These are phyloP conservation scores for Epinephelus awoara DNA, from an alignment of 2,797 vertebrate genomes.

Conservation along the genomic window DNA sequence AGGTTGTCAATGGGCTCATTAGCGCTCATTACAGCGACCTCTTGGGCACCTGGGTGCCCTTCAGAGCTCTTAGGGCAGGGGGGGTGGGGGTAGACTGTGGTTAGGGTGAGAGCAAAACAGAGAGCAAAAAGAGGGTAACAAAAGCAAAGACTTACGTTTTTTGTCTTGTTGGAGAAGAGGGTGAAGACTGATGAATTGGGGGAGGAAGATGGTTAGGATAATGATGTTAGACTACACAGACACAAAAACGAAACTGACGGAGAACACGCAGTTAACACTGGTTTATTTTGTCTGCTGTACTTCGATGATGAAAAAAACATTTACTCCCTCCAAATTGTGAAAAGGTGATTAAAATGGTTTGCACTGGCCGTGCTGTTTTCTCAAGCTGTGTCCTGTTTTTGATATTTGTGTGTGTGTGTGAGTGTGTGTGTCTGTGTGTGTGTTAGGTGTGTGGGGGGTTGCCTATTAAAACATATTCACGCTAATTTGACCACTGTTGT, in stretches of 20 bases:
- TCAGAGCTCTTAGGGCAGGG: slow-evolving; percentile 76
- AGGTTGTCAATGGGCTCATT: slow-evolving; percentile 84
- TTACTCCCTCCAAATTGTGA: background rate
- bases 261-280: background rate
- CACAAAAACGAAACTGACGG: slow-evolving; percentile 10
- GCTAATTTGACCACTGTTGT: too few relatives aligned
- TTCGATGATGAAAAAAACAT: background rate
- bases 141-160: slow-evolving; percentile 40
- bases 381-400: background rate
- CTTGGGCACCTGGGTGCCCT: slow-evolving; percentile 84
- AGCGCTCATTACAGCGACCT: slow-evolving; percentile 80
- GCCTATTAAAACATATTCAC: too few relatives aligned
- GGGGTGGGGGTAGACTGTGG: slow-evolving; percentile 35
- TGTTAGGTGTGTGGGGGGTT: too few relatives aligned
- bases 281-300: background rate
- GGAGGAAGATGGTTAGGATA: slow-evolving; percentile 46
- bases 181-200: background rate
- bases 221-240: slow-evolving; percentile 49
- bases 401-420: too few relatives aligned
- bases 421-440: too few relatives aligned
- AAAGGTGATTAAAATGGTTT: background rate
- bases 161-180: slow-evolving; percentile 10
- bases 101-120: slow-evolving; percentile 50
- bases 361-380: background rate
- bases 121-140: slow-evolving; percentile 49